A percentile compares a stretch with the other conserved stretches of the same genome.
Conservation (phyloP, 2,113 vertebrate genomes). For the Pantherophis guttatus region DNA sequence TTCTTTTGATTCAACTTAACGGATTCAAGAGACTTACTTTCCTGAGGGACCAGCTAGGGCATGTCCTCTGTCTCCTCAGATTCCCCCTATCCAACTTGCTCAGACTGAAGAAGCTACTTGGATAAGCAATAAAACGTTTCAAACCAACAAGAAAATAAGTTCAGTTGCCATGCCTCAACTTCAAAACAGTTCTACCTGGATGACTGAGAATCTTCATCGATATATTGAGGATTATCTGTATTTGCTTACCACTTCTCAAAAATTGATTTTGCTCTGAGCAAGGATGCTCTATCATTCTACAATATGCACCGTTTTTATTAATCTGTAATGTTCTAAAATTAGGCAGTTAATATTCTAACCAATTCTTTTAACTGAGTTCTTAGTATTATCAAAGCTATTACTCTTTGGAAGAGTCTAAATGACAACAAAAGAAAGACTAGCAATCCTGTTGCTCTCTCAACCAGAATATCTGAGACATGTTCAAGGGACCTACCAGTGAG, state of each 20-base stretch:
- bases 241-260: neutral
- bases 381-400: neutral
- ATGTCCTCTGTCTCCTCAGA: too few species aligned
- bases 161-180: neutral
- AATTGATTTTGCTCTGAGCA: neutral
- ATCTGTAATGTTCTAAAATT: too few species aligned
- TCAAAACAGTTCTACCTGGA: neutral
- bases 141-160: too few species aligned
- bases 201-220: neutral
- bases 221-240: neutral
- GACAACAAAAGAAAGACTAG: neutral
- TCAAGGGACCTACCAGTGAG: constrained; percentile 80
- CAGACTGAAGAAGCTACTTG: too few species aligned
- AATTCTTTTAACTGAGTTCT: neutral
- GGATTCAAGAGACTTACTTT: too few species aligned
- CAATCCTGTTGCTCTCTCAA: neutral
- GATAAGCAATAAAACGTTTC: too few species aligned
- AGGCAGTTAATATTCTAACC: neutral
- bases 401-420: neutral
- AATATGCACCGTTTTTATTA: neutral
- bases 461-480: neutral
- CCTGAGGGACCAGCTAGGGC: too few species aligned
- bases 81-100: too few species aligned
- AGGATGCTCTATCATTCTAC: neutral
- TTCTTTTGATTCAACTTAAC: too few species aligned